Base-by-base conservation (phyloP, 1,140 invertebrate species). In the Ips typographus region DNA sequence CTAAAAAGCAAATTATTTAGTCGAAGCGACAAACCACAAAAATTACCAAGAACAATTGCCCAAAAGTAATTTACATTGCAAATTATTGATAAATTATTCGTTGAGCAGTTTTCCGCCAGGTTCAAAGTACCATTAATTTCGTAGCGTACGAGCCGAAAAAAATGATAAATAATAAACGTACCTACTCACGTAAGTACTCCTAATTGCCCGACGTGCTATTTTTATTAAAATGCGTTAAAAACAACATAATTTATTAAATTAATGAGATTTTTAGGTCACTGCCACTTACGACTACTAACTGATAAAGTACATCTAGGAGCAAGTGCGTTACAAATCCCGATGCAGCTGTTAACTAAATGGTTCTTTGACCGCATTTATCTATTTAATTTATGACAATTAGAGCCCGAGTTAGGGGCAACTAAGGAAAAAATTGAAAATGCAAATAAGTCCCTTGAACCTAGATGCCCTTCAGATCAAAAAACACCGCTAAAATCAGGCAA, bases 241-340 rank as follows among this genome's bases (percentile, higher is more conserved):
- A n/a, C n/a, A n/a, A n/a, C n/a, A n/a, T n/a, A n/a, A 47, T 2
- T 56, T 56, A 39, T 56, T 56, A 56, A 37, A 37, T 56, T 37
- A 56, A 37, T 56, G 53, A 37, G 22, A 56, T 56, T 56, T 55
- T 56, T 56, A 7, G 53, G 53, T 56, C n/a, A 56, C 53, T 56
- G n/a, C n/a, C 8, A 56, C 8, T 39, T 37, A n/a, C n/a, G n/a
- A n/a, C n/a, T n/a, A n/a, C n/a, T n/a, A n/a, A n/a, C n/a, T n/a
- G n/a, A n/a, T n/a, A n/a, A n/a, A n/a, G n/a, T n/a, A n/a, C n/a
- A n/a, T n/a, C n/a, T n/a, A n/a, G n/a, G n/a, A n/a, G n/a, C n/a
- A n/a, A n/a, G n/a, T n/a, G n/a, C n/a, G n/a, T n/a, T n/a, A n/a
- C n/a, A n/a, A n/a, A n/a, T n/a, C n/a, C n/a, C n/a, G n/a, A n/a